phyloP scores from a whole-genome alignment of 2,888 invertebrate species.

The Phorcus lineatus region DNA sequence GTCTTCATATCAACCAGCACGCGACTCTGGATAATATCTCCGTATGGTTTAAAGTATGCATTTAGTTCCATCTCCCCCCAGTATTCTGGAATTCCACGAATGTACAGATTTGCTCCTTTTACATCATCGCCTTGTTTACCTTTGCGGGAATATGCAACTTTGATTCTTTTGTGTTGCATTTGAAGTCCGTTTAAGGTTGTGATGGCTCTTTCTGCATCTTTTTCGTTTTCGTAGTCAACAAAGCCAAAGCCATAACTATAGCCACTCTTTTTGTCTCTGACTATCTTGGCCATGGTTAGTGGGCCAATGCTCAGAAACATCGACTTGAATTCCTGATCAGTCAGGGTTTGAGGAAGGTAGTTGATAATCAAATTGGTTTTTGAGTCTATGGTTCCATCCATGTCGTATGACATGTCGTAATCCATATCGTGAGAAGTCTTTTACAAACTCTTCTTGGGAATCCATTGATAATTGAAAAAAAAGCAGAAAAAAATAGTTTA shows the following conservation, averaged over 20 bases:
- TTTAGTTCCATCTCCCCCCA: constrained; percentile 85
- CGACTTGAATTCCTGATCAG: constrained; percentile 90
- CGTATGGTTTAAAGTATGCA: constrained; percentile 89
- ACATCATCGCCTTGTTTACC: constrained; percentile 87
- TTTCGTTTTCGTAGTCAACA: constrained; percentile 90
- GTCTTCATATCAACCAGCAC: constrained; percentile 91
- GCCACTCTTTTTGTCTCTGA: constrained; percentile 81
- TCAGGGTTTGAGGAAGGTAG: constrained; percentile 94
- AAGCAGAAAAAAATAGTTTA: constrained; percentile 16
- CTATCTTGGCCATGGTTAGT: constrained; percentile 89
- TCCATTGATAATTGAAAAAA: constrained; percentile 21
- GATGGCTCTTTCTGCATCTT: constrained; percentile 90
- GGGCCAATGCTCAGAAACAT: constrained; percentile 92
- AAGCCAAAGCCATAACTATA: constrained; percentile 97
- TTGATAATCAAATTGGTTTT: constrained; percentile 92
- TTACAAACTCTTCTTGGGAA: background rate
- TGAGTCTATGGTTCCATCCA: background rate
- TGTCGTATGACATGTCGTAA: background rate
- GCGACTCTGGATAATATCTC: constrained; percentile 93
- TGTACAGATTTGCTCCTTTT: constrained; percentile 94
- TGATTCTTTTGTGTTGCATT: constrained; percentile 92
- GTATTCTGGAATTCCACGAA: constrained; percentile 86
- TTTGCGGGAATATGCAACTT: constrained; percentile 93
- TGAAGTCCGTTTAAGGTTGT: constrained; percentile 90
- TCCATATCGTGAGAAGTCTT: background rate